Conservation (phyloP, 2,888 invertebrate genomes). For the Melitaea athalia region DNA sequence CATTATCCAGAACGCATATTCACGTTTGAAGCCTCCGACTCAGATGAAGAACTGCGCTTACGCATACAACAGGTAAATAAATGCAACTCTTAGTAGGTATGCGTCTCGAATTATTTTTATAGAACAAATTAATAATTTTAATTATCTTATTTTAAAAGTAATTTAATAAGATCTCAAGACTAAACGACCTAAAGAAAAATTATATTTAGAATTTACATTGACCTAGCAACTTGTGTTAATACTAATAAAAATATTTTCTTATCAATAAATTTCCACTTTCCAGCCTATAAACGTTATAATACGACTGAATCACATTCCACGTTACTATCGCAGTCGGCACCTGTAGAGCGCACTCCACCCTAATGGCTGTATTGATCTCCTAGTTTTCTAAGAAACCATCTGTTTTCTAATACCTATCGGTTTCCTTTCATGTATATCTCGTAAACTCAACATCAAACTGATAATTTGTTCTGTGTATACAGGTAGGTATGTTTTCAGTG, state of each 20-base stretch:
- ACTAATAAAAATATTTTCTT: too few species aligned
- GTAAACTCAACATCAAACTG: neutral
- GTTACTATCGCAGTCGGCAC: constrained; percentile 25
- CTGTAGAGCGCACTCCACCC: constrained; percentile 24
- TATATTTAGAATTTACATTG: too few species aligned
- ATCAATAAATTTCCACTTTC: constrained; percentile 17
- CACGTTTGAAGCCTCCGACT: constrained; percentile 77
- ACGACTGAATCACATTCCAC: constrained; percentile 12
- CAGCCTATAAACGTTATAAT: constrained; percentile 17
- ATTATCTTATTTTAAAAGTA: neutral
- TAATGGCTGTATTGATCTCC: constrained; percentile 26
- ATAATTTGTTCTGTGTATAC: neutral
- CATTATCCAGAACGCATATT: constrained; percentile 79
- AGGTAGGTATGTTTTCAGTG: too few species aligned
- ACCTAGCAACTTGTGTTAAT: neutral
- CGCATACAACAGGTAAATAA: constrained; percentile 74
- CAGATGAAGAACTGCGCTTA: constrained; percentile 78
- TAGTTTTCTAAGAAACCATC: constrained; percentile 24
- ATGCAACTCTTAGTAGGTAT: neutral
- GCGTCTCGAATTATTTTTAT: neutral
- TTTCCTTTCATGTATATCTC: neutral
- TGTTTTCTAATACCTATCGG: neutral
- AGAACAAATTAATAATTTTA: neutral
- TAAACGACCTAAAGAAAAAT: too few species aligned
- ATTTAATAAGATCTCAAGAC: too few species aligned